These are phyloP conservation scores for Electrona antarctica DNA, from an alignment of 2,113 vertebrate species.

Conservation along the genomic window DNA sequence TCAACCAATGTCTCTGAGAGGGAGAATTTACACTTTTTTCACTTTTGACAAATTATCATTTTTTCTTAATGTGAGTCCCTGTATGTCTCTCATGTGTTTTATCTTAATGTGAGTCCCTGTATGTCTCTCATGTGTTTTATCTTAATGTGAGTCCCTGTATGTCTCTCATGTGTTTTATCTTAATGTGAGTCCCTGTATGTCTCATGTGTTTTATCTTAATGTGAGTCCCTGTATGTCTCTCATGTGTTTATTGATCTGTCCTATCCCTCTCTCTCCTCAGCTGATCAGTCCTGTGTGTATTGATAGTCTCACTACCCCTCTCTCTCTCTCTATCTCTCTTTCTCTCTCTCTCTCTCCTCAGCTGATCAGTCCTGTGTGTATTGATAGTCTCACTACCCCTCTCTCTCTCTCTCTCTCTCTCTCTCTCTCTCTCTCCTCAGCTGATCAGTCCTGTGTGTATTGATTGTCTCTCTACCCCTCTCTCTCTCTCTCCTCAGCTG, in stretches of 20 bases:
- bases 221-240: too few relatives aligned
- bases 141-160: too few relatives aligned
- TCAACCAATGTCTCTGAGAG: not conserved
- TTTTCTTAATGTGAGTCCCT: not conserved
- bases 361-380: too few relatives aligned
- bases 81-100: not conserved
- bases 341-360: not conserved
- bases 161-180: not conserved
- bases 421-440: not conserved
- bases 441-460: too few relatives aligned
- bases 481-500: slow-evolving; percentile 68
- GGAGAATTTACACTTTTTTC: not conserved
- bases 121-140: not conserved
- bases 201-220: not conserved
- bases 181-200: too few relatives aligned
- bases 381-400: not conserved
- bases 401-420: not conserved
- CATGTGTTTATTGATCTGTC: too few relatives aligned
- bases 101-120: too few relatives aligned
- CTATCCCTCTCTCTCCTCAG: not conserved
- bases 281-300: not conserved
- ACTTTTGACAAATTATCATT: not conserved
- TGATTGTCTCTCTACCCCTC: not conserved
- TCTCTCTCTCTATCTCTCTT: not conserved
- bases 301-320: not conserved